Evolutionary conservation across 2,888 invertebrate species (phyloP), one percentile per base, ranked within the genome.

Genomic region (Drosophila histrio): DNA sequence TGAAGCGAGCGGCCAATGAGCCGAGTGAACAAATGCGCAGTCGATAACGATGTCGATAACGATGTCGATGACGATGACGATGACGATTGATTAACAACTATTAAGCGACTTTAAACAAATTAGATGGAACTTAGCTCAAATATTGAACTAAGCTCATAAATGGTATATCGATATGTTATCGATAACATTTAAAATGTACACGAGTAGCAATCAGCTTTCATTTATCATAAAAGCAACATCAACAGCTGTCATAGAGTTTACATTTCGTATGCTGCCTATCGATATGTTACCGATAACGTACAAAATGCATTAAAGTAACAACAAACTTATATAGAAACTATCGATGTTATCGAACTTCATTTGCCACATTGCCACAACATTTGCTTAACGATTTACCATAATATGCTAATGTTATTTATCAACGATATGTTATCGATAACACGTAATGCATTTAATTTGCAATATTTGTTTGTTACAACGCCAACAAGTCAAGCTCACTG

Each of bases 1-100:
- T 79, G 76, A 57, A 71, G 76, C 79, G 63, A 59, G 67, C 70
- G 59, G 21, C 75, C 79, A 78, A 66, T 78, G 79, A 71, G 86
- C 57, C 72, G 69, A 62, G 36, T 81, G 66, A 75, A 60, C 65
- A 68, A 79, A 75, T 66, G 71, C 46, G 59, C 63, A 60, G 13
- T 54, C 77, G 77, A 77, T 77, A 77, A 58, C 76, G 56, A 54
- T 43, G 54, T 8, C 43, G 43, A 32, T 30, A 13, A 3, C 53
- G 26, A 38, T 49, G 49, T 17, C 41, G 54, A 54, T 70, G 36
- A 41, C 71, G 54, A 39, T 53, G 46, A 41, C 30, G 44, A 38
- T 47, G 47, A 24, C 47, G 36, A 52, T 62, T 34, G 39, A 30
- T 43, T 15, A 15, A 8, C 8, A 17, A 19, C 24, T 38, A 19